A percentile compares a stretch with the other conserved stretches of the same genome.
Evolutionary conservation across 1,140 invertebrate genomes (phyloP).

Genomic region (Mycetomoellerius zeteki): DNA sequence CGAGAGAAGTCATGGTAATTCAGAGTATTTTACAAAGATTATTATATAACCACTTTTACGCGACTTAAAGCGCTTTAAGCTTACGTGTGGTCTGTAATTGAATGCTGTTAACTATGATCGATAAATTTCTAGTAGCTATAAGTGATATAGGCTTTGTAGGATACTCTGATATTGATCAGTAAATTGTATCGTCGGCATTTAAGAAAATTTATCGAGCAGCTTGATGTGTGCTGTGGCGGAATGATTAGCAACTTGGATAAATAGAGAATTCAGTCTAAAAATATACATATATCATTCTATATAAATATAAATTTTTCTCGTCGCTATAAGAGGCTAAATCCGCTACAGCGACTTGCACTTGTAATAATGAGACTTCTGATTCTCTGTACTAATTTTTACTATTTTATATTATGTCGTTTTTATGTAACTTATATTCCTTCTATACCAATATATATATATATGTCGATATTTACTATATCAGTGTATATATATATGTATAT

Average conservation of each 20-base stretch:
- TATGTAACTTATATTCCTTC: slow-evolving; percentile 74
- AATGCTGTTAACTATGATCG: slow-evolving; percentile 45
- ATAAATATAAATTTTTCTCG: slow-evolving; percentile 39
- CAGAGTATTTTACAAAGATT: slow-evolving; percentile 73
- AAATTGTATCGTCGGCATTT: slow-evolving; percentile 49
- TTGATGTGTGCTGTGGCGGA: slow-evolving; percentile 40
- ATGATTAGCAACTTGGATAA: slow-evolving; percentile 1
- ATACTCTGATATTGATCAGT: slow-evolving; percentile 68
- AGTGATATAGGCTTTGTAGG: slow-evolving; percentile 50
- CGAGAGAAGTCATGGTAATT: slow-evolving; percentile 55
- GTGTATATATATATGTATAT: slow-evolving; percentile 17
- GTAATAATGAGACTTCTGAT: slow-evolving; percentile 70
- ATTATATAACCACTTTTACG: slow-evolving; percentile 55
- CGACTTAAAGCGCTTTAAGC: slow-evolving; percentile 53
- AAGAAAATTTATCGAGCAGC: slow-evolving; percentile 48
- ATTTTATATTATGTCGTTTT: slow-evolving; percentile 78
- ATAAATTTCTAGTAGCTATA: slow-evolving; percentile 47
- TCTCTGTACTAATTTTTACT: slow-evolving; percentile 80
- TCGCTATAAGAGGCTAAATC: slow-evolving; percentile 42
- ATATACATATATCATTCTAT: slow-evolving; percentile 35
- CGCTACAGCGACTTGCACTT: slow-evolving; percentile 64
- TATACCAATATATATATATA: slow-evolving; percentile 47
- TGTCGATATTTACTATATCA: slow-evolving; percentile 29
- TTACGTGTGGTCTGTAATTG: slow-evolving; percentile 58
- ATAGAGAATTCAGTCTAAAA: slow-evolving; percentile 37